Evolutionary conservation across 2,797 vertebrate genomes (phyloP).

Genomic region (Hemibagrus guttatus): DNA sequence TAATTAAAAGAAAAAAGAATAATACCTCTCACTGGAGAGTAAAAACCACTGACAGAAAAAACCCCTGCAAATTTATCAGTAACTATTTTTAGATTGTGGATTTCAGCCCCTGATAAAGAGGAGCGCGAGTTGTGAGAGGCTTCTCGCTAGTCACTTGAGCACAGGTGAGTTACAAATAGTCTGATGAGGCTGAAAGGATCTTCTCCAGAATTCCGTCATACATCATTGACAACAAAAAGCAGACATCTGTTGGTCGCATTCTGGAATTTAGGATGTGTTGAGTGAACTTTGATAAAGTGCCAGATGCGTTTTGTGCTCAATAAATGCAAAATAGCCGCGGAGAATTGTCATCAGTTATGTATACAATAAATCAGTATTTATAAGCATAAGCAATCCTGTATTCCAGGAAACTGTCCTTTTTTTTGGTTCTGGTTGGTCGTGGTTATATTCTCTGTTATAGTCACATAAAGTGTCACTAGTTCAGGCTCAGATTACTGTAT

Average conservation of each 20-base stretch:
- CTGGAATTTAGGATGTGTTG: neutral
- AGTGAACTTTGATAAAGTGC: neutral
- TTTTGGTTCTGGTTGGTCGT: neutral
- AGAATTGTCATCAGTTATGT: too few relatives aligned
- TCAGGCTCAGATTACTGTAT: neutral
- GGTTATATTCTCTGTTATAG: neutral
- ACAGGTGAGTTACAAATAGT: conserved; percentile 6
- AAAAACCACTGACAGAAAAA: neutral
- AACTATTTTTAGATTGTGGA: neutral
- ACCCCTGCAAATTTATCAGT: neutral
- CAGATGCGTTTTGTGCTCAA: too few relatives aligned
- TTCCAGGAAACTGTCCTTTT: neutral
- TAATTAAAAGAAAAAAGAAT: neutral
- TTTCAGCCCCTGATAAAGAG: neutral
- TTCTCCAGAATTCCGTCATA: neutral
- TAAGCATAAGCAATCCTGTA: neutral
- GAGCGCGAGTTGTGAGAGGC: neutral
- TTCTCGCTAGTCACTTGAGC: neutral
- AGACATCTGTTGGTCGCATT: neutral
- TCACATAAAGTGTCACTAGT: neutral
- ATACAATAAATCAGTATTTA: neutral
- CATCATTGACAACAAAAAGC: neutral
- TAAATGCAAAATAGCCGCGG: neutral
- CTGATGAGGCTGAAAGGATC: neutral
- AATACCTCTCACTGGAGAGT: too few relatives aligned